phyloP scores from a whole-genome alignment of 30 jellyfish, hydroid and myxozoan species.

The Chrysaora quinquecirrha region DNA sequence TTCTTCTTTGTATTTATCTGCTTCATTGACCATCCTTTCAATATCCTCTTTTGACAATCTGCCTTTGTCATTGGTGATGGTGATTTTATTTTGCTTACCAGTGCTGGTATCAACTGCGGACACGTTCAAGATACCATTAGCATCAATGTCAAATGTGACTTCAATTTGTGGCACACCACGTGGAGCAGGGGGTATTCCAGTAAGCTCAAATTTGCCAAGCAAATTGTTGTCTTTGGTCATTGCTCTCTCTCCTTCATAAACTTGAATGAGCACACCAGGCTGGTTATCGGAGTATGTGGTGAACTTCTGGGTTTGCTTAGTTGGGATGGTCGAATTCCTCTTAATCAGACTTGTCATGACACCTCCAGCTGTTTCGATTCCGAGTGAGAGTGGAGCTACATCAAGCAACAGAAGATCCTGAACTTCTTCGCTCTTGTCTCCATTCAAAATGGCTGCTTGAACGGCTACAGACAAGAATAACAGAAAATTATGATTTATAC shows the following conservation, averaged over 20 bases:
- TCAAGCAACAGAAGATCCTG: constrained; percentile 88
- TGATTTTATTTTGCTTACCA: constrained; percentile 84
- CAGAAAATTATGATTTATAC: too few species aligned
- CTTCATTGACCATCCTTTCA: constrained; percentile 92
- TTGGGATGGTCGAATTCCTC: constrained; percentile 89
- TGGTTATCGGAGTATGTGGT: constrained; percentile 95
- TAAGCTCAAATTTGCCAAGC: constrained; percentile 86
- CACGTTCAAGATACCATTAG: constrained; percentile 96
- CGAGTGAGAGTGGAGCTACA: constrained; percentile 97
- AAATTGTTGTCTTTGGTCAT: constrained; percentile 73
- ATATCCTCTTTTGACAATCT: constrained; percentile 89
- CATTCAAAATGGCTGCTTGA: constrained; percentile 92
- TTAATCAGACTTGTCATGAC: constrained; percentile 86
- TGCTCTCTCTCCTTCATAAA: constrained; percentile 92
- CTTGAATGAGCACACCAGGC: constrained; percentile 94
- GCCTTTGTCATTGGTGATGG: constrained; percentile 94
- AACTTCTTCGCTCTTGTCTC: constrained; percentile 83
- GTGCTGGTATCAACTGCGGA: constrained; percentile 94
- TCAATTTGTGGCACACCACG: constrained; percentile 99
- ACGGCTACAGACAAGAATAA: constrained; percentile 71
- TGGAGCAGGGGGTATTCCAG: constrained; percentile 98
- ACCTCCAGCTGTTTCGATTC: constrained; percentile 98
- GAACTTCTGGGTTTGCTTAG: constrained; percentile 80
- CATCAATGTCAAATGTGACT: constrained; percentile 96
- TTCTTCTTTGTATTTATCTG: constrained; percentile 85